phyloP scores from a whole-genome alignment of 2,888 invertebrate species.

The Ormyrus nitidulus region DNA sequence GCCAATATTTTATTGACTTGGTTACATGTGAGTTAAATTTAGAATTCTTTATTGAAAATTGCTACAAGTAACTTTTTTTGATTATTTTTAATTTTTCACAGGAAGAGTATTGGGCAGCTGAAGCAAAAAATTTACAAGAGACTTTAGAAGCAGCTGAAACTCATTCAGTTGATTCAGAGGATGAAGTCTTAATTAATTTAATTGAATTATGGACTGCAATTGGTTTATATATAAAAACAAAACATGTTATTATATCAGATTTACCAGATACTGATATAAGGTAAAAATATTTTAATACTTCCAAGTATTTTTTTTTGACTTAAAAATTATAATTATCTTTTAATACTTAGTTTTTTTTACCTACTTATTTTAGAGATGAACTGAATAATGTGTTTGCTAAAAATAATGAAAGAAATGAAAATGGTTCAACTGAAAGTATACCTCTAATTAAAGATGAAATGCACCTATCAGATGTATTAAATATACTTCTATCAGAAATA shows the following conservation, averaged over 20 bases:
- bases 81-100: slow-evolving; percentile 60
- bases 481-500: slow-evolving; percentile 65
- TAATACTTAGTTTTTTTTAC: slow-evolving; percentile 6
- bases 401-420: slow-evolving; percentile 9
- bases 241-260: slow-evolving; percentile 62
- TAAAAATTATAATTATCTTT: neutral
- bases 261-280: slow-evolving; percentile 67
- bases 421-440: slow-evolving; percentile 12
- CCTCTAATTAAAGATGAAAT: slow-evolving; percentile 6
- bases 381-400: slow-evolving; percentile 13
- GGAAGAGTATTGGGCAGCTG: slow-evolving; percentile 81
- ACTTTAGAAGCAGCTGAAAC: slow-evolving; percentile 67
- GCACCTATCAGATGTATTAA: slow-evolving; percentile 58
- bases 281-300: slow-evolving; percentile 58
- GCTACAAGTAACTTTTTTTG: neutral
- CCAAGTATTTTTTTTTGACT: neutral
- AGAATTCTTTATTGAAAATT: neutral
- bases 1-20: slow-evolving; percentile 81
- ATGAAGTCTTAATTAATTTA: slow-evolving; percentile 62
- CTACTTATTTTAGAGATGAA: slow-evolving; percentile 39
- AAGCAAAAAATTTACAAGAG: slow-evolving; percentile 77
- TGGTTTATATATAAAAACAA: slow-evolving; percentile 66
- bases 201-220: slow-evolving; percentile 71
- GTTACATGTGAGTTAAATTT: slow-evolving; percentile 77
- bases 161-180: slow-evolving; percentile 65